phyloP scores from a whole-genome alignment of 2,888 invertebrate genomes.

The Apamea crenata region DNA sequence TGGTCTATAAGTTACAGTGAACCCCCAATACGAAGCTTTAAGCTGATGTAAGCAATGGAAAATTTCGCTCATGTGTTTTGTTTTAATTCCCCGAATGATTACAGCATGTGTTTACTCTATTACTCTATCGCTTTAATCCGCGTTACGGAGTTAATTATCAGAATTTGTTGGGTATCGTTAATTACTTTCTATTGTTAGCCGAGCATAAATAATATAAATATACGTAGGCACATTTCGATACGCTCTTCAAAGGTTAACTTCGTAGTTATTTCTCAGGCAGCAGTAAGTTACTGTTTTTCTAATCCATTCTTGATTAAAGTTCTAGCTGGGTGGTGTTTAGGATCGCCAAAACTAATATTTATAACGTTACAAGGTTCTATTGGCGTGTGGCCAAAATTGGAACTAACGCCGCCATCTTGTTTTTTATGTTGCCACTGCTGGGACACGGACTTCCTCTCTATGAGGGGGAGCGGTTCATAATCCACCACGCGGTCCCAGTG shows the following conservation, averaged over 20 bases:
- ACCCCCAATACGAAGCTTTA: background rate
- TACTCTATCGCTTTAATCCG: conserved; percentile 1
- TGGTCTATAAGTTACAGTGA: conserved; percentile 5
- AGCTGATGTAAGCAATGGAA: conserved; percentile 38
- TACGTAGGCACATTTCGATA: background rate
- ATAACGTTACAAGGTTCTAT: too few species aligned
- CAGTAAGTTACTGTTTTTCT: background rate
- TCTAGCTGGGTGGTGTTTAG: too few species aligned
- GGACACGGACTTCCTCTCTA: too few species aligned
- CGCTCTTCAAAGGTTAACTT: conserved; percentile 4
- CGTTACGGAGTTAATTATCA: conserved; percentile 40
- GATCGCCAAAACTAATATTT: background rate
- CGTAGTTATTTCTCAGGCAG: background rate
- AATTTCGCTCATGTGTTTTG: conserved; percentile 25
- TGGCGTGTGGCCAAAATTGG: too few species aligned
- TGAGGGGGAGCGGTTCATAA: too few species aligned
- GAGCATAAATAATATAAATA: conserved; percentile 20
- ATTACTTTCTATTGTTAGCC: conserved; percentile 37
- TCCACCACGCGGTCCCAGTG: too few species aligned
- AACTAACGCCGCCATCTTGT: too few species aligned
- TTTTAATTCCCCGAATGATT: conserved; percentile 29
- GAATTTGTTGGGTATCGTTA: conserved; percentile 29
- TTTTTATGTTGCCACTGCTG: too few species aligned
- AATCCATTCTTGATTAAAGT: background rate
- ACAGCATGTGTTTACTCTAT: conserved; percentile 23